Evolutionary conservation across 2,113 vertebrate genomes (phyloP).

Genomic region (Canis aureus): DNA sequence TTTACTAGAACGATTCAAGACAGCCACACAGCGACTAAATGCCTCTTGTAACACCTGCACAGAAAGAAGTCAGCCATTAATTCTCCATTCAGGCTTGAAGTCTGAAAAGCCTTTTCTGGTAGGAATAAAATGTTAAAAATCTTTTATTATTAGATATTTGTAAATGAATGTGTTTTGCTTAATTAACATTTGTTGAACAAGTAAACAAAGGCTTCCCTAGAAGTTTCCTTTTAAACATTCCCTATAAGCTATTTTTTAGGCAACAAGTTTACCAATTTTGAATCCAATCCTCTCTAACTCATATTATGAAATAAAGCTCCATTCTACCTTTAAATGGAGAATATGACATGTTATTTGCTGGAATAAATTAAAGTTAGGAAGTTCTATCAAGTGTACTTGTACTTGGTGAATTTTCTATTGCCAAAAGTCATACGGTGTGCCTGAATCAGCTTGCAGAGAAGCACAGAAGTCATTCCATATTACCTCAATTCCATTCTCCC

Average conservation of each 20-base stretch:
- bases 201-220: neutral
- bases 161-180: neutral
- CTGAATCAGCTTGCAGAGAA: neutral
- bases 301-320: neutral
- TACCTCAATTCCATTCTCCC: slow-evolving; percentile 98
- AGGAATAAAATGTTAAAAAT: slow-evolving; percentile 50
- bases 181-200: slow-evolving; percentile 21
- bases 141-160: neutral
- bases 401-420: neutral
- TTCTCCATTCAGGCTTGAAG: neutral
- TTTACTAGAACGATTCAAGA: slow-evolving; percentile 95
- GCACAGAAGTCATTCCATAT: neutral
- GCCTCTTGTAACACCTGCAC: slow-evolving; percentile 95
- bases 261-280: neutral
- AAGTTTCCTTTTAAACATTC: neutral
- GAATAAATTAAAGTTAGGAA: neutral
- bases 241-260: slow-evolving; percentile 2
- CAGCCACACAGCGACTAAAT: slow-evolving; percentile 96
- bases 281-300: neutral
- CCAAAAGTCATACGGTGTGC: neutral
- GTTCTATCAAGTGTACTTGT: neutral
- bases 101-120: slow-evolving; percentile 14
- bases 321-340: slow-evolving; percentile 2
- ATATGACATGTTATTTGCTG: neutral
- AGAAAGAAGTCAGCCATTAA: slow-evolving; percentile 53